phyloP scores from a whole-genome alignment of 1,140 invertebrate genomes.

The Colletes gigas region DNA sequence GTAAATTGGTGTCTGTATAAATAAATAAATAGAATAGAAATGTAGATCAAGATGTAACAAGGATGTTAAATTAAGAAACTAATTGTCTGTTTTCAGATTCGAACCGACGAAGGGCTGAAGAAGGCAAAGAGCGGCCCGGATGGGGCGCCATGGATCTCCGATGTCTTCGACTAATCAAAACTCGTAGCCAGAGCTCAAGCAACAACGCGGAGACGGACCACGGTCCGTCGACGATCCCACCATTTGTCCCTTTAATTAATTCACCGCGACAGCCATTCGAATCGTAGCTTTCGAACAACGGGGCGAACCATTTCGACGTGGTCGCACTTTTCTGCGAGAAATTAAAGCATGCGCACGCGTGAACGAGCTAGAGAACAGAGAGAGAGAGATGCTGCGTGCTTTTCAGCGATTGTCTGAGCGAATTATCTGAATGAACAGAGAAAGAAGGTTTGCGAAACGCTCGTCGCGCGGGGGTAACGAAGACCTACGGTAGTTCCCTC shows the following conservation, averaged over 20 bases:
- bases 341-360: not conserved
- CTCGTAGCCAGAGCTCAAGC: constrained; percentile 59
- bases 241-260: constrained; percentile 40
- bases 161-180: constrained; percentile 73
- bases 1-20: too few relatives aligned
- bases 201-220: constrained; percentile 28
- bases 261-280: constrained; percentile 40
- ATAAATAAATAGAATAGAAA: too few relatives aligned
- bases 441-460: not conserved
- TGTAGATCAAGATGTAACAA: not conserved
- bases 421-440: too few relatives aligned
- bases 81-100: constrained; percentile 59
- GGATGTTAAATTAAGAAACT: not conserved
- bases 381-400: constrained; percentile 39
- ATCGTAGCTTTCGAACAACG: constrained; percentile 24
- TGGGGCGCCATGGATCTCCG: constrained; percentile 67
- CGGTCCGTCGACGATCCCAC: constrained; percentile 32
- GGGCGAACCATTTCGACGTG: not conserved
- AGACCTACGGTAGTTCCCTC: not conserved
- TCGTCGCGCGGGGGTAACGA: not conserved
- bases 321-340: not conserved
- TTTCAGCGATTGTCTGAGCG: constrained; percentile 36
- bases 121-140: constrained; percentile 67
- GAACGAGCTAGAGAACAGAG: not conserved
- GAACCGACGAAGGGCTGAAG: constrained; percentile 63